Evolutionary conservation across 2,888 invertebrate genomes (phyloP).

Genomic region (Formica aserva): DNA sequence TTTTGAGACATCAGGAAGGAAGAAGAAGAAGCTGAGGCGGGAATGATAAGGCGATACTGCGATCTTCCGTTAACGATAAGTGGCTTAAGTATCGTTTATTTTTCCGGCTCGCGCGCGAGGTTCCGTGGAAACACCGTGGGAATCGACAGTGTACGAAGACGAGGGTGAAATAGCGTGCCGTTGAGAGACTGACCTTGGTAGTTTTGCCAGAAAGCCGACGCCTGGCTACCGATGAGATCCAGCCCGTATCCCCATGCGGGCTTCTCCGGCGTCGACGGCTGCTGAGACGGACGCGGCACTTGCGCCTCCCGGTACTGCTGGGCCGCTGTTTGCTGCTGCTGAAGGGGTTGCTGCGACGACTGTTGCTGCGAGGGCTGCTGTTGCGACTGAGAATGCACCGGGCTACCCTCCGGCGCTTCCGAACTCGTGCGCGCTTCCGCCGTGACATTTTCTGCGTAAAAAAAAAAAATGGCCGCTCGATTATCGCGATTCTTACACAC

Average conservation of each 20-base stretch:
- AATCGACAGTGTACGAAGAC: not conserved
- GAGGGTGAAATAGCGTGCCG: conserved; percentile 41
- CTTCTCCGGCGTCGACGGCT: conserved; percentile 85
- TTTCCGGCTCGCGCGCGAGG: not conserved
- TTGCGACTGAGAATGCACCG: conserved; percentile 82
- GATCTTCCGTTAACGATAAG: conserved; percentile 26
- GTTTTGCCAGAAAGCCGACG: conserved; percentile 95
- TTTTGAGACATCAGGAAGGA: conserved; percentile 11
- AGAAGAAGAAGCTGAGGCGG: not conserved
- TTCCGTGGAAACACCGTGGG: conserved; percentile 17
- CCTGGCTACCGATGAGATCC: conserved; percentile 94
- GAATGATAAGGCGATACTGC: conserved; percentile 15
- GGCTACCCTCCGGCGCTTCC: conserved; percentile 83
- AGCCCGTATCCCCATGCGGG: conserved; percentile 91
- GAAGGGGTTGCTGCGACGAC: conserved; percentile 80
- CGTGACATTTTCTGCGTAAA: conserved; percentile 81
- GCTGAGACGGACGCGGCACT: conserved; percentile 84
- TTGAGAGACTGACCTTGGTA: conserved; percentile 92
- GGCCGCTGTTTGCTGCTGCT: conserved; percentile 83
- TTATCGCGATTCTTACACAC: conserved; percentile 25
- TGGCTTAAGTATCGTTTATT: conserved; percentile 22
- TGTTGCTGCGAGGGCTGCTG: conserved; percentile 80
- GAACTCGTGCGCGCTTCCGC: conserved; percentile 82
- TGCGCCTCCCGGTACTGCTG: conserved; percentile 85
- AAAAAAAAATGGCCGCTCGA: conserved; percentile 31